Evolutionary conservation across 2,797 vertebrate genomes (phyloP).

Genomic region (Tragopan temminckii): DNA sequence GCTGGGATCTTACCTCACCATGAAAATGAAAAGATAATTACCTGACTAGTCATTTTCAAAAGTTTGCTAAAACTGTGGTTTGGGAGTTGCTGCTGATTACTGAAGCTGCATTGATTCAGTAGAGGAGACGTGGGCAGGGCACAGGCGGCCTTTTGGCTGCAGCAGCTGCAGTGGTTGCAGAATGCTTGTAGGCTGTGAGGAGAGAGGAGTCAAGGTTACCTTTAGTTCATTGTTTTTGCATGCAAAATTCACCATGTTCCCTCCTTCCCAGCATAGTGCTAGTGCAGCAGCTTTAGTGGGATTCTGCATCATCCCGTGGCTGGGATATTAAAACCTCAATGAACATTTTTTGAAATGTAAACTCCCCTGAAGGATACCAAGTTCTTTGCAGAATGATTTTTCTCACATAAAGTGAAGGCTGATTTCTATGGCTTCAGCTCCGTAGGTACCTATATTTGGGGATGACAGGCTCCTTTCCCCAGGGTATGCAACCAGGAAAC

Average conservation of each 20-base stretch:
- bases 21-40: not conserved
- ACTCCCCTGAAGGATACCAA: not conserved
- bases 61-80: not conserved
- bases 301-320: not conserved
- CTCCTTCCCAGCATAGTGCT: fast-evolving
- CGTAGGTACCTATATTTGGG: not conserved
- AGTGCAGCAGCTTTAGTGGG: not conserved
- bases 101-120: not conserved
- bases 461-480: not conserved
- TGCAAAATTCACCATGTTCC: not conserved
- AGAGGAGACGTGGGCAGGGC: slow-evolving; percentile 1
- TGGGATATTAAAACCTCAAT: not conserved
- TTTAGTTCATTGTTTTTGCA: not conserved
- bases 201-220: not conserved
- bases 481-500: not conserved
- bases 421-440: not conserved
- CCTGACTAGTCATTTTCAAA: not conserved
- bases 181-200: not conserved
- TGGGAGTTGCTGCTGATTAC: not conserved
- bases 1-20: not conserved
- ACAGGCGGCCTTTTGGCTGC: not conserved
- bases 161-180: not conserved
- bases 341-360: not conserved
- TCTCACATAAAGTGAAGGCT: not conserved
- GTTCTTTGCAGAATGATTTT: not conserved